Evolutionary conservation across 2,113 vertebrate genomes (phyloP), one percentile per base, ranked within the genome.

Genomic region (Hemiprocne comata): DNA sequence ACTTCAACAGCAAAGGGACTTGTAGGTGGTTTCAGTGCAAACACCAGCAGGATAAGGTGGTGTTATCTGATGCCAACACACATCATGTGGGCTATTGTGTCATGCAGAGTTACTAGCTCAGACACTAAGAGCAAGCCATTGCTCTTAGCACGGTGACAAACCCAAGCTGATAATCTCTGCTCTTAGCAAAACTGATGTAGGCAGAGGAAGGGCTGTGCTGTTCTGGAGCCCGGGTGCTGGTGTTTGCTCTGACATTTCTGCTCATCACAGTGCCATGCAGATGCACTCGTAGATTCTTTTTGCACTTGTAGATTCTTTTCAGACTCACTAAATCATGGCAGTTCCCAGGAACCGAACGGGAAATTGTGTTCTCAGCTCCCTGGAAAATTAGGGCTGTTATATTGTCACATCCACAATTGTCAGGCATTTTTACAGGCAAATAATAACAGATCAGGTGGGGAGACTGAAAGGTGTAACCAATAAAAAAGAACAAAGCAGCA

Each of bases 401-500:
- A 23, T 44, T 89, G 48, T 91, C 86, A 86, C 71, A 55, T 88
- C 75, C 86, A 77, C 61, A 94, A 33, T 1, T 40, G 40, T 25
- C 57, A 69, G 65, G 36, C 31, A 31, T 90, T 92, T 95, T 86
- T 92, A 54, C 54, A 72, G 40, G 72, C 61, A 90, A 60, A 69
- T 67, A 77, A 62, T 88, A 67, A 54, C 60, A 54, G 19, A 84
- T 93, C 69, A 72, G n/a, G 8, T 77, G 38, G 28, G 23, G 60
- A 93, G 69, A 73, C 26, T 65, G 81, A 93, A 83, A 91, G 36
- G 34, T 84, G n/a, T 74, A 90, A 36, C 64, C 73, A 85, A 80
- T 85, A 72, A 89, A 95, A 48, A 88, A 87, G 80, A 64, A 70
- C n/a, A 87, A 87, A 92, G 44, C 33, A 91, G 69, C 25, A 72